Percentiles rank a stretch among this genome's conserved stretches.
These are phyloP conservation scores for Agelastica alni DNA, from an alignment of 2,888 invertebrate species.

Conservation along the genomic window DNA sequence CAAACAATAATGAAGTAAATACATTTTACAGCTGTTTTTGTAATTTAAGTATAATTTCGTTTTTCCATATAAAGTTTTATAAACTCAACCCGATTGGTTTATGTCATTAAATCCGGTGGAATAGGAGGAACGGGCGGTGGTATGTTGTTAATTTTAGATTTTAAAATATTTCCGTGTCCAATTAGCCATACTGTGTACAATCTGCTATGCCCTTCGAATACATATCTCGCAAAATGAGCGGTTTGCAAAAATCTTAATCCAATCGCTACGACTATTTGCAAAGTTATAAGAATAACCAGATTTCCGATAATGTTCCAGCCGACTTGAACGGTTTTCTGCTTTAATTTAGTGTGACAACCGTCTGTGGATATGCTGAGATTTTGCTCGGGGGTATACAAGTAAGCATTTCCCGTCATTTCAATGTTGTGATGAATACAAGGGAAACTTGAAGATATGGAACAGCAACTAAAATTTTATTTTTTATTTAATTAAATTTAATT, in stretches of 20 bases:
- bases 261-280: constrained; percentile 42
- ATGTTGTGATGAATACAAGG: constrained; percentile 66
- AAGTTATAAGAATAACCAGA: constrained; percentile 41
- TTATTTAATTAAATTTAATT: too few relatives aligned
- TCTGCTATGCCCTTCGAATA: constrained; percentile 44
- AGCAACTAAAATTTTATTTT: constrained; percentile 57
- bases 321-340: constrained; percentile 44
- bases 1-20: too few relatives aligned
- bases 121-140: constrained; percentile 22
- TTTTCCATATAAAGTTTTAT: too few relatives aligned
- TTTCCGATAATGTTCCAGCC: constrained; percentile 51
- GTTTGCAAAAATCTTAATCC: constrained; percentile 51
- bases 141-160: background rate
- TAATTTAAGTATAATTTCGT: too few relatives aligned
- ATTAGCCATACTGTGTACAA: constrained; percentile 51
- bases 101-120: constrained; percentile 24
- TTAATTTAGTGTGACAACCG: constrained; percentile 50
- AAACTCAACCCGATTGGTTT: constrained; percentile 5
- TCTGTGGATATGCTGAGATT: constrained; percentile 52
- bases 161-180: constrained; percentile 45
- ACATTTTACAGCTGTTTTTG: too few relatives aligned
- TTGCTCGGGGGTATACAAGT: constrained; percentile 60
- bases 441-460: constrained; percentile 60
- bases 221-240: constrained; percentile 44
- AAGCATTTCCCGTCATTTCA: constrained; percentile 59